These are phyloP conservation scores for Conus canariensis DNA, from an alignment of 2,888 invertebrate species.

Conservation along the genomic window DNA sequence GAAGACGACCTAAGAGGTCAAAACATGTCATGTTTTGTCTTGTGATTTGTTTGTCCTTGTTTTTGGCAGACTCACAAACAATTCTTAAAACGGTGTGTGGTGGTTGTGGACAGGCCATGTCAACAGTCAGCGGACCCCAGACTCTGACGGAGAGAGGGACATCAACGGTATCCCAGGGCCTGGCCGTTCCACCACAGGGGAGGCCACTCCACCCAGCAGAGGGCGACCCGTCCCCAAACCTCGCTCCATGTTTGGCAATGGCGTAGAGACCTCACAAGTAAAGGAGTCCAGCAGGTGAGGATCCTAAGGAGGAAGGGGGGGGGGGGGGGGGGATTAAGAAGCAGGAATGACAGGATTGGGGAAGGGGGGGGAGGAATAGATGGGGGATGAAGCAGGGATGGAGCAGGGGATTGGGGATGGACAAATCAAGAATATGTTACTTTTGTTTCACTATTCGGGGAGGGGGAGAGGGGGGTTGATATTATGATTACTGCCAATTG, in stretches of 20 bases:
- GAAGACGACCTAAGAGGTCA: too few species aligned
- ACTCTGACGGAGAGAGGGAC: conserved; percentile 51
- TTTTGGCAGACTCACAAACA: too few species aligned
- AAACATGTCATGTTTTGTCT: too few species aligned
- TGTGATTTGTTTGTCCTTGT: too few species aligned
- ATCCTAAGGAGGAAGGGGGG: background rate
- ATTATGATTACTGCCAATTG: too few species aligned
- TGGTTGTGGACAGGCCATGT: conserved; percentile 40
- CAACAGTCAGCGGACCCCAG: conserved; percentile 51
- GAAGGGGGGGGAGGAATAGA: background rate
- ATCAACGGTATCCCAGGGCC: conserved; percentile 42
- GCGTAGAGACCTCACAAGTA: background rate
- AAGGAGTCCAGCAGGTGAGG: conserved; percentile 20
- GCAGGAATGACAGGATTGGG: background rate
- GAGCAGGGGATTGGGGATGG: background rate
- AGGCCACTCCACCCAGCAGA: background rate
- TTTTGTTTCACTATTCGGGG: too few species aligned
- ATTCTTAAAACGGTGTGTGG: too few species aligned
- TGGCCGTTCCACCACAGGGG: conserved; percentile 16
- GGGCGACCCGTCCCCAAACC: conserved; percentile 36
- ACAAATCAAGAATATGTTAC: background rate
- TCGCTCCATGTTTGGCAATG: conserved; percentile 22
- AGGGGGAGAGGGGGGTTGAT: too few species aligned
- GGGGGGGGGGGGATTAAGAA: background rate
- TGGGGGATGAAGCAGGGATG: background rate